A percentile compares a stretch with the other conserved stretches of the same genome.
phyloP scores from a whole-genome alignment of 2,797 vertebrate genomes.

The Hirundo rustica region DNA sequence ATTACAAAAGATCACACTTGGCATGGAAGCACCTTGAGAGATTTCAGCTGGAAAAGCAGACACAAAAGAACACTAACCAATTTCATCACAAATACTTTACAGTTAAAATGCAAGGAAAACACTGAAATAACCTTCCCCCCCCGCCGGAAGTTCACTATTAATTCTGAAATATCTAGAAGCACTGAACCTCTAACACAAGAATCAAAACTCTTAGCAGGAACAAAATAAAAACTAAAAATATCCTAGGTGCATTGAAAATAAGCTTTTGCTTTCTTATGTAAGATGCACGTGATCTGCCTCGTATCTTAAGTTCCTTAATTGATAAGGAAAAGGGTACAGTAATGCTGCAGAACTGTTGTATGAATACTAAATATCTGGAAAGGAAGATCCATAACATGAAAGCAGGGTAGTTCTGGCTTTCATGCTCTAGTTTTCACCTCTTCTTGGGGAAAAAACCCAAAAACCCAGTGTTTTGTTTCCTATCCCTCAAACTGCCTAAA shows the following conservation, averaged over 20 bases:
- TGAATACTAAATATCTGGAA: background rate
- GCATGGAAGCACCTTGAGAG: background rate
- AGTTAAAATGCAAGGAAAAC: background rate
- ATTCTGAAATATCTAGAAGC: background rate
- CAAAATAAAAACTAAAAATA: background rate
- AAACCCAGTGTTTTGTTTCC: background rate
- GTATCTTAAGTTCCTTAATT: background rate
- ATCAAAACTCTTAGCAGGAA: background rate
- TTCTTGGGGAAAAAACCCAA: background rate
- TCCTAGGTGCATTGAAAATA: background rate
- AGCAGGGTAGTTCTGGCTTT: background rate
- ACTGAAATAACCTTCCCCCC: background rate
- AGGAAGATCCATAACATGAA: background rate
- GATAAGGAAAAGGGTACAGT: background rate
- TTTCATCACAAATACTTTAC: background rate
- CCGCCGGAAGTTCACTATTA: background rate
- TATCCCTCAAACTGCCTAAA: background rate
- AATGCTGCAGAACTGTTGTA: background rate
- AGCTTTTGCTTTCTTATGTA: background rate
- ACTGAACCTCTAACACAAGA: background rate
- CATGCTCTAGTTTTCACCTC: background rate
- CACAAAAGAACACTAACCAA: background rate
- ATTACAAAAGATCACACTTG: background rate
- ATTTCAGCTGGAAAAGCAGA: background rate
- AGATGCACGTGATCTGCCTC: background rate